These are phyloP conservation scores for Phalacrocorax carbo DNA, from an alignment of 2,113 vertebrate species.

Conservation along the genomic window DNA sequence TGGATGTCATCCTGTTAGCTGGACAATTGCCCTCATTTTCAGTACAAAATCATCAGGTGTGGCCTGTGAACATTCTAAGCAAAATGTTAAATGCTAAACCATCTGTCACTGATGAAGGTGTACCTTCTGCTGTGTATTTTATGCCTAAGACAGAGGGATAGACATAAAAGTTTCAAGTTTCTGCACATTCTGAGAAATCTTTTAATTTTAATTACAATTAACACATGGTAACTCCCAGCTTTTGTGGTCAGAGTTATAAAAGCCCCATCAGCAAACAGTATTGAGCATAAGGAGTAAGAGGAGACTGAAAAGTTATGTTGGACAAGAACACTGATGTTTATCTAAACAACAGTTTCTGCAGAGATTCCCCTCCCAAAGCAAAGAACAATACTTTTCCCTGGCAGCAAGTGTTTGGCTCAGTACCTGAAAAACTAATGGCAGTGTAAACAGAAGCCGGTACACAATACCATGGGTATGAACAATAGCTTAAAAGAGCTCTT, in stretches of 20 bases:
- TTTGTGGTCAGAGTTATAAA: background rate
- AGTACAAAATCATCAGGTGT: background rate
- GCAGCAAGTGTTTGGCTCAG: background rate
- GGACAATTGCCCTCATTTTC: background rate
- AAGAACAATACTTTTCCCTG: constrained; percentile 1
- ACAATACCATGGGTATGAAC: background rate
- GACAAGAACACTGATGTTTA: background rate
- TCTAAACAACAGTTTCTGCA: constrained; percentile 1
- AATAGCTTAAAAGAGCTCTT: constrained; percentile 4
- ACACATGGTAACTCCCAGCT: background rate
- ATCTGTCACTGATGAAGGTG: background rate
- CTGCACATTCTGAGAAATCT: background rate
- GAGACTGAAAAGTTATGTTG: background rate
- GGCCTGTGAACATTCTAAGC: background rate
- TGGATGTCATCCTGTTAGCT: background rate
- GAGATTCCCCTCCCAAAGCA: background rate
- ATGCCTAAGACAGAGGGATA: background rate
- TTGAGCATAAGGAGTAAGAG: background rate
- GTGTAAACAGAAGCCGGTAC: background rate
- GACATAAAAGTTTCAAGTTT: background rate
- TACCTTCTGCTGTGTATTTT: background rate
- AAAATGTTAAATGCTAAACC: background rate
- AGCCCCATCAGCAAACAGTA: background rate
- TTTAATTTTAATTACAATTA: background rate
- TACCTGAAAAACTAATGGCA: background rate